Conservation (phyloP, 2,888 invertebrate genomes). For the Lasioglossum vierecki region DNA sequence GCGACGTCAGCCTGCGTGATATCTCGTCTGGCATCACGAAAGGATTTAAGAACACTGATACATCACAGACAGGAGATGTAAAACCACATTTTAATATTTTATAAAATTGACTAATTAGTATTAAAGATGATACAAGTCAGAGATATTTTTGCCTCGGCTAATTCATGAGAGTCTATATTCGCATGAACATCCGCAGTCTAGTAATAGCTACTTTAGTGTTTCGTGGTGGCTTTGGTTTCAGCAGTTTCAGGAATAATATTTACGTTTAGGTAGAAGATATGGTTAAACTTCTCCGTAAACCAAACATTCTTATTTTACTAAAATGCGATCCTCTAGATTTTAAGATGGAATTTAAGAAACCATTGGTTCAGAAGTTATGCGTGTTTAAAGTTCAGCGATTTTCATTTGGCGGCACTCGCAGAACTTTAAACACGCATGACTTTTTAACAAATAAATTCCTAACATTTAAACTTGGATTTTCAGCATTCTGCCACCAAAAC, state of each 20-base stretch:
- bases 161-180: neutral
- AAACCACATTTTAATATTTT: neutral
- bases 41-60: neutral
- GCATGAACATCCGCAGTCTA: conserved; percentile 9
- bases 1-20: neutral
- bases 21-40: neutral
- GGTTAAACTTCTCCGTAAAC: too few species aligned
- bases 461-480: too few species aligned
- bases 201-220: neutral
- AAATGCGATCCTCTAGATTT: too few species aligned
- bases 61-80: neutral
- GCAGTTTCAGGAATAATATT: neutral
- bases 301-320: too few species aligned
- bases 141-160: neutral
- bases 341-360: too few species aligned
- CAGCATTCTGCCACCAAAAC: too few species aligned
- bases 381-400: too few species aligned
- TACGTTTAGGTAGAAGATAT: neutral
- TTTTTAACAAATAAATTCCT: too few species aligned
- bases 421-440: too few species aligned
- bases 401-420: too few species aligned
- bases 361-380: too few species aligned
- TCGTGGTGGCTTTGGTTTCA: neutral
- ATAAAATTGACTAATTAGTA: neutral
- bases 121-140: neutral